A percentile compares a stretch with the other conserved stretches of the same genome.
Evolutionary conservation across 2,113 vertebrate species (phyloP).

Genomic region (Haemorhous mexicanus): DNA sequence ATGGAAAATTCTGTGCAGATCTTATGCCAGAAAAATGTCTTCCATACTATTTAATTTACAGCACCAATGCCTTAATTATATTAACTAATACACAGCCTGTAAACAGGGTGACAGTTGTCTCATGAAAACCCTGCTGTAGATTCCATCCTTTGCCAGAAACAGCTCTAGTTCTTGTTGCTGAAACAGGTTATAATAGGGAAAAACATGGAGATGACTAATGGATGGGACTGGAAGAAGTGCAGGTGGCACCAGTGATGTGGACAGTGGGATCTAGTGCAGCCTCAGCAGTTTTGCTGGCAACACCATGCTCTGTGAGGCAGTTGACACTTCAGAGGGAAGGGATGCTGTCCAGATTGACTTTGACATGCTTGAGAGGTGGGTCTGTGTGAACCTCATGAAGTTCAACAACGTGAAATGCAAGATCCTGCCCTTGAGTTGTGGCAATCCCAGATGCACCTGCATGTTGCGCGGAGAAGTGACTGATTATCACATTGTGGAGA

Average conservation of each 20-base stretch:
- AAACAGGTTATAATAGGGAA: background rate
- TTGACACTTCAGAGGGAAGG: background rate
- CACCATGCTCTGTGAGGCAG: too few species aligned
- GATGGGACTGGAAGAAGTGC: background rate
- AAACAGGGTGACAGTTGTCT: constrained; percentile 50
- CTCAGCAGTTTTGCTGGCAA: background rate
- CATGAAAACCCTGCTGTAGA: constrained; percentile 12
- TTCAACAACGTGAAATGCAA: background rate
- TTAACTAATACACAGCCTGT: constrained; percentile 28
- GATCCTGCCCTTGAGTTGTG: background rate
- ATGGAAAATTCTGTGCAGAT: background rate
- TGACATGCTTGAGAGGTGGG: background rate
- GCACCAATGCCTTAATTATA: constrained; percentile 53
- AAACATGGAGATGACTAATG: rapidly evolving
- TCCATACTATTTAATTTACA: constrained; percentile 40
- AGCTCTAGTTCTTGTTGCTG: background rate
- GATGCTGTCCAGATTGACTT: background rate
- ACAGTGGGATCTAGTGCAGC: background rate
- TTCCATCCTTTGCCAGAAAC: background rate
- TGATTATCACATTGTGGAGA: background rate
- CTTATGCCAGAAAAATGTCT: constrained; percentile 51
- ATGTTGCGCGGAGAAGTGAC: rapidly evolving
- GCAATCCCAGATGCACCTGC: background rate
- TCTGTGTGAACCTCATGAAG: background rate
- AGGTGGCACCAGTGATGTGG: background rate